Evolutionary conservation across 2,888 invertebrate species (phyloP).

Genomic region (Baccha elongata): DNA sequence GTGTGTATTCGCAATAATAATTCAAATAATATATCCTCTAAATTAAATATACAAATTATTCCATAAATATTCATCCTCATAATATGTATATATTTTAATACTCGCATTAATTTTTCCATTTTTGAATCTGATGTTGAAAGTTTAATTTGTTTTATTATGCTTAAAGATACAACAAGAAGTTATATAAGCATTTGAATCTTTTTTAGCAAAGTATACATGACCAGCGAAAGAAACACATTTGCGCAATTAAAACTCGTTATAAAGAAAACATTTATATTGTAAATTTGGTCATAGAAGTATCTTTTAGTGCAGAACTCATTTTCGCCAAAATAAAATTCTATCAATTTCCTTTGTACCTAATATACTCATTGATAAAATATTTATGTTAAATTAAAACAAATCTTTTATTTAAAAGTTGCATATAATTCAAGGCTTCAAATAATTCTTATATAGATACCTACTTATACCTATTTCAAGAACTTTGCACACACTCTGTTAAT

Average conservation of each 20-base stretch:
- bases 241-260: conserved; percentile 47
- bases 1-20: not conserved
- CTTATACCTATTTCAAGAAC: conserved; percentile 28
- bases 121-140: not conserved
- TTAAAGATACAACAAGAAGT: not conserved
- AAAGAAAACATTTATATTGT: conserved; percentile 22
- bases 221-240: conserved; percentile 13
- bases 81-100: not conserved
- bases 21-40: not conserved
- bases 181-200: not conserved
- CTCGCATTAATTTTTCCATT: not conserved
- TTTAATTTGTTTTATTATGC: not conserved
- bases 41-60: conserved; percentile 12
- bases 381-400: not conserved
- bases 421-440: conserved; percentile 5
- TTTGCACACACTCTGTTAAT: conserved; percentile 42
- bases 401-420: not conserved
- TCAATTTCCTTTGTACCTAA: conserved; percentile 15
- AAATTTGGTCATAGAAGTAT: conserved; percentile 11
- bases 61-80: conserved; percentile 16
- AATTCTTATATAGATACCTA: conserved; percentile 9
- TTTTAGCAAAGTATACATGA: not conserved
- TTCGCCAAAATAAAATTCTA: conserved; percentile 22
- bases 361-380: conserved; percentile 11
- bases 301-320: conserved; percentile 26